Conservation (phyloP, 2,797 vertebrate species). For the Leptodactylus fallax region DNA sequence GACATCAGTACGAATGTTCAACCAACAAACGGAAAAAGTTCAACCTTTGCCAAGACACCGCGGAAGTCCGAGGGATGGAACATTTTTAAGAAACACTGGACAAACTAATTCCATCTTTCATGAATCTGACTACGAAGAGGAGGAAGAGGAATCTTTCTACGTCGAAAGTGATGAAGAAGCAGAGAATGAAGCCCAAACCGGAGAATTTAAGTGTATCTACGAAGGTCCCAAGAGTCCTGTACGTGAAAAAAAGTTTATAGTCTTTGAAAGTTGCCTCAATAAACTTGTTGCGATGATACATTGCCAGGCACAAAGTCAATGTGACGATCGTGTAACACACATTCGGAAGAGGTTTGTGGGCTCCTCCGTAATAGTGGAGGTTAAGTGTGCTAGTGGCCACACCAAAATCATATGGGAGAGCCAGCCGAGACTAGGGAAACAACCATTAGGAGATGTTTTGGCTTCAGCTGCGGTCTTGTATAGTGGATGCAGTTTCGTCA, state of each 20-base stretch:
- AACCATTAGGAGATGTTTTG: slow-evolving; percentile 8
- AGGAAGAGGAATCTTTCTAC: slow-evolving; percentile 9
- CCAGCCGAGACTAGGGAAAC: background rate
- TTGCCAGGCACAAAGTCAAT: slow-evolving; percentile 2
- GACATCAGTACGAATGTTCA: background rate
- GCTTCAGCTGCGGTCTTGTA: background rate
- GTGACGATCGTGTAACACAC: background rate
- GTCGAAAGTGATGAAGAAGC: slow-evolving; percentile 12
- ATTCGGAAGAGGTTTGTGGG: background rate
- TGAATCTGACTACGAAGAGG: slow-evolving; percentile 23
- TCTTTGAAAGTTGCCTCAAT: slow-evolving; percentile 25
- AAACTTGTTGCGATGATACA: slow-evolving; percentile 4
- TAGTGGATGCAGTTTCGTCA: slow-evolving; percentile 1
- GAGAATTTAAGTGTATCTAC: background rate
- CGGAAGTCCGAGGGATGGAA: background rate
- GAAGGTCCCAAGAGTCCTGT: slow-evolving; percentile 9
- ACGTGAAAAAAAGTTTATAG: slow-evolving; percentile 15
- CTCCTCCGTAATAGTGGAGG: background rate
- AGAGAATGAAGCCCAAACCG: background rate
- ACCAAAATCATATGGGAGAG: slow-evolving; percentile 22
- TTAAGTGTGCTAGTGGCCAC: slow-evolving; percentile 13
- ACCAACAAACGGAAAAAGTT: background rate
- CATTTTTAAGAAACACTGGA: background rate
- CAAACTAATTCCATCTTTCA: background rate
- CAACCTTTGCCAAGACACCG: background rate